Conservation (phyloP, 2,797 vertebrate genomes). For the Rhinoraja longicauda region DNA sequence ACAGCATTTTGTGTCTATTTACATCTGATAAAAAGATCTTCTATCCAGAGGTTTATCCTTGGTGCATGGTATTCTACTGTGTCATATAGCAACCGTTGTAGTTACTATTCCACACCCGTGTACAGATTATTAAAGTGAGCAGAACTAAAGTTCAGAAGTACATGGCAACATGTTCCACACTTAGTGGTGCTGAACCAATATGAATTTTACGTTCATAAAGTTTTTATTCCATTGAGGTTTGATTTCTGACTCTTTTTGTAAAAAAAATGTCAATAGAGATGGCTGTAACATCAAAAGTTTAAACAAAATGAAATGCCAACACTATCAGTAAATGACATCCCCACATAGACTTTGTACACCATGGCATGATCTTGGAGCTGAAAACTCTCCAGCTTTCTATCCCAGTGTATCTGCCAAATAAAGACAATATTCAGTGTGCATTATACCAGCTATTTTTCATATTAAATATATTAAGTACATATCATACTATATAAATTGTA, state of each 20-base stretch:
- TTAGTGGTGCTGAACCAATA: too few relatives aligned
- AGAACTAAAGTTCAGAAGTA: too few relatives aligned
- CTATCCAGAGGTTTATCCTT: too few relatives aligned
- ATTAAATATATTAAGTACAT: too few relatives aligned
- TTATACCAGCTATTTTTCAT: neutral
- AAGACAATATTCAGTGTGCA: neutral
- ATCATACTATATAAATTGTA: too few relatives aligned
- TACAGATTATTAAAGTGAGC: too few relatives aligned
- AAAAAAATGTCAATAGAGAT: neutral
- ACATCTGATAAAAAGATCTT: neutral
- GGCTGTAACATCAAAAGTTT: neutral
- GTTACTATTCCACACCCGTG: too few relatives aligned
- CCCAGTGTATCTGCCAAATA: neutral
- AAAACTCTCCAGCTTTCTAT: neutral
- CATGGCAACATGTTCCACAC: too few relatives aligned
- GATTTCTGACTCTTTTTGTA: neutral
- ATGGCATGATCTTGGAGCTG: neutral
- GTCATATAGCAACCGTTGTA: too few relatives aligned
- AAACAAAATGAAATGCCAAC: constrained; percentile 7
- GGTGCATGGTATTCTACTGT: too few relatives aligned
- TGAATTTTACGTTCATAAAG: neutral
- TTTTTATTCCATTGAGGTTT: neutral
- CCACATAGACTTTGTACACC: neutral
- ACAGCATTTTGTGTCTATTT: too few relatives aligned
- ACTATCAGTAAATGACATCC: constrained; percentile 1